Evolutionary conservation across 2,797 vertebrate genomes (phyloP), one percentile per base, ranked within the genome.

Genomic region (Aplochiton taeniatus): DNA sequence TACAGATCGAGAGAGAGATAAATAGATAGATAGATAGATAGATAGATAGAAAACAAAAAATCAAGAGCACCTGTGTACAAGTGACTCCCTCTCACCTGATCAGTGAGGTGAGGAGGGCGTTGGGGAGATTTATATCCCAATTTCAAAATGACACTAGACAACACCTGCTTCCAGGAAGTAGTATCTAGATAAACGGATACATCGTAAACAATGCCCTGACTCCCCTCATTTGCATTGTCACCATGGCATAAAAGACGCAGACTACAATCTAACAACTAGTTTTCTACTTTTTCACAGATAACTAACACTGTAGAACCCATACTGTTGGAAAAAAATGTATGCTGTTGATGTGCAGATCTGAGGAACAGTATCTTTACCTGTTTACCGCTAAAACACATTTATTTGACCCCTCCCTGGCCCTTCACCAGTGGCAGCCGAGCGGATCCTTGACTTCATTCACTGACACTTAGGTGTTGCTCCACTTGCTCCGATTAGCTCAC

Each of bases 71-170:
- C 9, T 53, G 19, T 11, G 43, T n/a, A n/a, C n/a, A n/a, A n/a
- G 13, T 60, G 17, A 4, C 53, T 41, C 18, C 41, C 45, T 46
- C 17, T 66, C 56, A 75, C 45, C 14, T 44, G 31, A 58, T 10
- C 51, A 53, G 16, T 43, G 65, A 76, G 12, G 11, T 4, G 55
- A 44, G 14, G 20, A 71, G 66, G 65, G 57, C 47, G 44, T 61
- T 65, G 76, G 54, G 18, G 8, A 70, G 46, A 85, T 87, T 86
- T 78, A 86, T 85, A 86, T 85, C 72, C 69, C 14, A 20, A 31
- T 63, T 17, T 52, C 43, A 58, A 69, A 84, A 82, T 58, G 81
- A 73, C 79, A 64, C 68, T 64, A 20, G 48, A 74, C 77, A 77
- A 61, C 85, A 78, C 69, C 82, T 79, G 80, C 72, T 66, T 17